phyloP scores from a whole-genome alignment of 2,113 vertebrate genomes.

The Panthera uncia region DNA sequence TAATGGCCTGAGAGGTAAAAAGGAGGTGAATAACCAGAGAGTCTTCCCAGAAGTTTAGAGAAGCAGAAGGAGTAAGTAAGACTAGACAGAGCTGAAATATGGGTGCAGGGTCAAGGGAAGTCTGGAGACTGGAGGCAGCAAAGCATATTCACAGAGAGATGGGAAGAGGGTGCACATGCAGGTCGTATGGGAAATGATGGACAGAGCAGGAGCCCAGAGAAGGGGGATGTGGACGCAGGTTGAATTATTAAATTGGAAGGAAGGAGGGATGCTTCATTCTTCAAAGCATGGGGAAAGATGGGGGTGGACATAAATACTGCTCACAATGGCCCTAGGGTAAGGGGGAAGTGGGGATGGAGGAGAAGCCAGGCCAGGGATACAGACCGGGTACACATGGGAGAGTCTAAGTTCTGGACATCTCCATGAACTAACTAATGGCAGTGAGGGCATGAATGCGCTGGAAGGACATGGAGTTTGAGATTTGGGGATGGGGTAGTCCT shows the following conservation, averaged over 20 bases:
- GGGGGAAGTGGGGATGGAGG: neutral
- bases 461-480: neutral
- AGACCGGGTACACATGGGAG: neutral
- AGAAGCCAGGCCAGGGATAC: neutral
- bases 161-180: neutral
- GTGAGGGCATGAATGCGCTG: neutral
- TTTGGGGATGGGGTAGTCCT: neutral
- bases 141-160: too few species aligned
- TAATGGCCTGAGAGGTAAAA: neutral
- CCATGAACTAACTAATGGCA: neutral
- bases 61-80: neutral
- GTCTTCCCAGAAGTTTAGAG: neutral
- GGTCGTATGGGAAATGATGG: neutral
- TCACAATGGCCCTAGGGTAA: neutral
- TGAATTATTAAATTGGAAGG: neutral
- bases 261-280: neutral
- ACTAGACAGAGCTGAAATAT: neutral
- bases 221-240: neutral
- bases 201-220: neutral
- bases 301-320: neutral
- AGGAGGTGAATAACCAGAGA: neutral
- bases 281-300: neutral
- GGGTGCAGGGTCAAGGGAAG: neutral
- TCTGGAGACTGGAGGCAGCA: neutral
- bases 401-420: neutral